A percentile compares a stretch with the other conserved stretches of the same genome.
Evolutionary conservation across 2,797 vertebrate genomes (phyloP).

Genomic region (Poecile montanus): DNA sequence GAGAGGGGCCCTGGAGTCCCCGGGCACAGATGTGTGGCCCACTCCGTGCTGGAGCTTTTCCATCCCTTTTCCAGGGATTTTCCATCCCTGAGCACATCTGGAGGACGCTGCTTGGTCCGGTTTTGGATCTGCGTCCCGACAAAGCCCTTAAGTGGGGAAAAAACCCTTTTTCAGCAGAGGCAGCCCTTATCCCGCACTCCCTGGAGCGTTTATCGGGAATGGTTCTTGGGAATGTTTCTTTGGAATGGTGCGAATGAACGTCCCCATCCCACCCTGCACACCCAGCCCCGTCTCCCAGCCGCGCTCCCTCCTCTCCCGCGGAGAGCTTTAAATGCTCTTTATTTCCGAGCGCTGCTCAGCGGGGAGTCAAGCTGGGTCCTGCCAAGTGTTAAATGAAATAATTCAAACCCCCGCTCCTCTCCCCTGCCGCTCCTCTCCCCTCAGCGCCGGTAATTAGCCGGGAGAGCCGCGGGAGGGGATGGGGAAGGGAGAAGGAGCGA

Average conservation of each 20-base stretch:
- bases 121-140: neutral
- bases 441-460: slow-evolving; percentile 61
- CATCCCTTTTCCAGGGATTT: neutral
- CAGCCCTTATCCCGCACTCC: neutral
- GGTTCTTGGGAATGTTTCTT: neutral
- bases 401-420: slow-evolving; percentile 49
- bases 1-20: neutral
- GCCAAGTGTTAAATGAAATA: slow-evolving; percentile 70
- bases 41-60: accelerated
- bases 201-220: neutral
- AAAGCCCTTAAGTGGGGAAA: neutral
- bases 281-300: neutral
- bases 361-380: slow-evolving; percentile 52
- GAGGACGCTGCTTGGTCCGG: neutral
- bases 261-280: neutral
- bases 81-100: neutral
- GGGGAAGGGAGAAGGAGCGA: slow-evolving; percentile 15
- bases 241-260: neutral
- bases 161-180: neutral
- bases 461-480: slow-evolving; percentile 35
- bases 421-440: slow-evolving; percentile 1
- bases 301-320: neutral
- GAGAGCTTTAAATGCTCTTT: neutral
- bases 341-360: slow-evolving; percentile 37
- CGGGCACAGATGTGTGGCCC: accelerated